These are phyloP conservation scores for Rhincodon typus DNA, from an alignment of 2,797 vertebrate genomes.

Conservation along the genomic window DNA sequence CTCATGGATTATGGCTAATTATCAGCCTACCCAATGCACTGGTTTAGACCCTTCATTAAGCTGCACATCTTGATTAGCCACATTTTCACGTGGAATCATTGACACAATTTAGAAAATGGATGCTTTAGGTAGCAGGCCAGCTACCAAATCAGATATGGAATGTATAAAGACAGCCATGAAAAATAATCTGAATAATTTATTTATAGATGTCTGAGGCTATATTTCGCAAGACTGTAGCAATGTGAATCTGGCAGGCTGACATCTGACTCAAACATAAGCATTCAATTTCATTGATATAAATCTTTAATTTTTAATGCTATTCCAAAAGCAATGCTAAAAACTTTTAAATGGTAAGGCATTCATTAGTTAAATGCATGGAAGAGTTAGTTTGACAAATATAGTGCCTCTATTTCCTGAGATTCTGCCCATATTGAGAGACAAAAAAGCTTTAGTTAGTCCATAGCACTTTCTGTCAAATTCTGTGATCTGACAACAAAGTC, in stretches of 20 bases:
- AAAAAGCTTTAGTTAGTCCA: background rate
- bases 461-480: background rate
- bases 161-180: background rate
- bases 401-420: background rate
- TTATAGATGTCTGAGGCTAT: background rate
- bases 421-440: background rate
- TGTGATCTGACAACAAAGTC: background rate
- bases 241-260: background rate
- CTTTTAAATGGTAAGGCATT: background rate
- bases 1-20: no score
- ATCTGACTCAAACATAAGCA: background rate
- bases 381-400: background rate
- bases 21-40: background rate
- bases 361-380: background rate
- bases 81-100: background rate
- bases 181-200: background rate
- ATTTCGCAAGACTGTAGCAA: background rate
- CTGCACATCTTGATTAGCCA: background rate
- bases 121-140: background rate
- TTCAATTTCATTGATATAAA: background rate
- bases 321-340: background rate
- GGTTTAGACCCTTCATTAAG: background rate
- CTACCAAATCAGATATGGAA: slow-evolving; percentile 5
- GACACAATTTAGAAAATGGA: background rate
- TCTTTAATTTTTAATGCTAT: background rate